Base-by-base conservation (phyloP, 2,888 invertebrate species). In the Polyploca ridens region DNA sequence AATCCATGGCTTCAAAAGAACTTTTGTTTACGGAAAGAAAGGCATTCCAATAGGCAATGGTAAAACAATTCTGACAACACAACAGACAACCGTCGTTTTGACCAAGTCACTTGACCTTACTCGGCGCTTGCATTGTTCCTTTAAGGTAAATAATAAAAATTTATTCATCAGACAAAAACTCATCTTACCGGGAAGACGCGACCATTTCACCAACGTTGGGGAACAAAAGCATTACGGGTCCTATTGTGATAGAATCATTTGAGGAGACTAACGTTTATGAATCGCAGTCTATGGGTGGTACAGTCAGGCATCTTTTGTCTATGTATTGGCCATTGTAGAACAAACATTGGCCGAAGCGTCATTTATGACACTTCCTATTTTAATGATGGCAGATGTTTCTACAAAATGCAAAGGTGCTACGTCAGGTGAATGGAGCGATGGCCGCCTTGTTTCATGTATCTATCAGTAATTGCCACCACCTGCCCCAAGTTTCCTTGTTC, bases 81-180 rank as follows among this genome's bases (percentile, higher is more conserved):
- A 61, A 61, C 35, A 59, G 35, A 14, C 16, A 59, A 59, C 13
- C 13, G 19, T 61, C 41, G 38, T 41, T 41, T 61, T 61, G 44
- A 61, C 61, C 61, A 61, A 54, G 54, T 54, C 61, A 61, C 61
- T 41, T 61, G 61, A 61, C 61, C 61, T 61, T 41, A 61, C 16
- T 35, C 60, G 35, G 3, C 41, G 41, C 54, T 54, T 54, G 54
- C 54, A 54, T 54, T 54, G 54, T 54, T 54, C 54, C 54, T 54
- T 54, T 10, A 68, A 75, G 70, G 78, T 75, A 78, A 82, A 84
- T 74, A 82, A 84, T 84, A 82, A 87, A 89, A 86, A 85, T 83
- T 76, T 87, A 86, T 87, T 89, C 85, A 86, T 86, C 83, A 84
- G 77, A 90, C 85, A 89, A 89, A 89, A 87, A 83, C 79, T 82